Evolutionary conservation across 2,888 invertebrate genomes (phyloP).

Genomic region (Nemotelus nigrinus): DNA sequence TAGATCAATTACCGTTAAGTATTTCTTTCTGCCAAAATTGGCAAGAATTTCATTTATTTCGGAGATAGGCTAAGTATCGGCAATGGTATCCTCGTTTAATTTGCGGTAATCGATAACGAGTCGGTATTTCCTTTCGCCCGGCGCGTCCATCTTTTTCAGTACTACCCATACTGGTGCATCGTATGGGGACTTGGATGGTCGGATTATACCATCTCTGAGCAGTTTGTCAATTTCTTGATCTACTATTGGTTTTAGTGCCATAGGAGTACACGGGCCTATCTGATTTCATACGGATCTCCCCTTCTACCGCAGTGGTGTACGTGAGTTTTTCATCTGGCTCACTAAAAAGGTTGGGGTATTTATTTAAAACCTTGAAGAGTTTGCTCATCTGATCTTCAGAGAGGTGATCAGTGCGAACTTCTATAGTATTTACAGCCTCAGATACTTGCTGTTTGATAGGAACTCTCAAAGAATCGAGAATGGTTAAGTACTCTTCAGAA

Average conservation of each 20-base stretch:
- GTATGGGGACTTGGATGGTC: conserved; percentile 18
- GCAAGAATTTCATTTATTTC: conserved; percentile 42
- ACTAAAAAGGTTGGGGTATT: conserved; percentile 6
- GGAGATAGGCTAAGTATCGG: conserved; percentile 11
- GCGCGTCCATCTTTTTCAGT: not conserved
- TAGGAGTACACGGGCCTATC: conserved; percentile 14
- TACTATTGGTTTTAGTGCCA: conserved; percentile 8
- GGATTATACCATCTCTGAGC: conserved; percentile 2
- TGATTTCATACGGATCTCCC: not conserved
- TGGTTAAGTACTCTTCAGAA: conserved; percentile 6
- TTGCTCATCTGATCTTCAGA: conserved; percentile 8
- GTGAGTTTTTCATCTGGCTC: conserved; percentile 20
- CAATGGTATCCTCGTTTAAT: conserved; percentile 13
- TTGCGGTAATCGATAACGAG: conserved; percentile 29
- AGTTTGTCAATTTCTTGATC: conserved; percentile 20
- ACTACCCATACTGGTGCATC: conserved; percentile 14
- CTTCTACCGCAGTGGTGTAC: not conserved
- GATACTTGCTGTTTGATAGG: conserved; percentile 15
- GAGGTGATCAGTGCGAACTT: conserved; percentile 15
- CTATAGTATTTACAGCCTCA: conserved; percentile 13
- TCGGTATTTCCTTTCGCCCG: conserved; percentile 16
- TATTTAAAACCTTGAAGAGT: conserved; percentile 13
- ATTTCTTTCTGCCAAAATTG: conserved; percentile 16
- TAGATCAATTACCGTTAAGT: conserved; percentile 6
- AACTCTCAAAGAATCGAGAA: not conserved